phyloP scores from a whole-genome alignment of 2,113 vertebrate species.

The Nestor notabilis region DNA sequence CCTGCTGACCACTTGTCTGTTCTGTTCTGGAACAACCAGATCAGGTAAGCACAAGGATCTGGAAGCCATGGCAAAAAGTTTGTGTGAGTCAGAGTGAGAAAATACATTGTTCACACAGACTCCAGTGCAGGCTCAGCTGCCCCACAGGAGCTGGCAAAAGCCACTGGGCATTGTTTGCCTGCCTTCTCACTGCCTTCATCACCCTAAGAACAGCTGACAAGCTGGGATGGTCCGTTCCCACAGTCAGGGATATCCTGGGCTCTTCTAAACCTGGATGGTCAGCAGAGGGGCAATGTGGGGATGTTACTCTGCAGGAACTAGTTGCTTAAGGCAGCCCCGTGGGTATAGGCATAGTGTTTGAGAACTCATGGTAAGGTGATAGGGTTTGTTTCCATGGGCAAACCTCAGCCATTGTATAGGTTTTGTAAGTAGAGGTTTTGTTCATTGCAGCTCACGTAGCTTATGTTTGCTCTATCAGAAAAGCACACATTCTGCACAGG shows the following conservation, averaged over 20 bases:
- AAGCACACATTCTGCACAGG: background rate
- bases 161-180: background rate
- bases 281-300: background rate
- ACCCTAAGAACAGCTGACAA: background rate
- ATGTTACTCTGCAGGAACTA: background rate
- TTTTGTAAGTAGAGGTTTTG: background rate
- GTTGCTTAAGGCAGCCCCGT: background rate
- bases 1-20: background rate
- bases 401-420: background rate
- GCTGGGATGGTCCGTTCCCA: background rate
- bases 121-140: background rate
- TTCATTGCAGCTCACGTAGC: background rate
- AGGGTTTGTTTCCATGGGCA: rapidly evolving
- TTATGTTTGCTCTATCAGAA: background rate
- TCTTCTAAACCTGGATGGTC: background rate
- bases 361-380: background rate
- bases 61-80: background rate
- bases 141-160: background rate
- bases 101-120: background rate
- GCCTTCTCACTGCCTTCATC: background rate
- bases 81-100: background rate
- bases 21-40: background rate
- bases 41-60: background rate
- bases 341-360: background rate
- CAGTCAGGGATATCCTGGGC: background rate